Evolutionary conservation across 2,888 invertebrate genomes (phyloP).

Genomic region (Tribolium freemani): DNA sequence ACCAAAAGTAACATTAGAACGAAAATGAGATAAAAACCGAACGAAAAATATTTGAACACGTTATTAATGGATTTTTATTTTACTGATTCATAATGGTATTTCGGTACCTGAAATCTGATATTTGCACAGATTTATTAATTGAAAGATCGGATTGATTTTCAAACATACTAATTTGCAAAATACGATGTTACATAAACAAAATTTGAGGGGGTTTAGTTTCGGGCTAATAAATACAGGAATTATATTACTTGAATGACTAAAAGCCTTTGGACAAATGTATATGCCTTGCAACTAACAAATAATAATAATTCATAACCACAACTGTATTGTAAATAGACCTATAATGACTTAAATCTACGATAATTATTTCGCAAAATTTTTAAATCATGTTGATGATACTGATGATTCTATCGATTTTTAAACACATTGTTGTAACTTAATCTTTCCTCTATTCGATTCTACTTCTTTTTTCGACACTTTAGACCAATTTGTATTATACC

Average conservation of each 20-base stretch:
- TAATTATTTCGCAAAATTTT: background rate
- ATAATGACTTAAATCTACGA: background rate
- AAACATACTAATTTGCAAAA: constrained; percentile 37
- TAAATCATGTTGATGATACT: no score
- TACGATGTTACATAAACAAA: constrained; percentile 36
- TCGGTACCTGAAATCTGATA: constrained; percentile 20
- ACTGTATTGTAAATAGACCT: no score
- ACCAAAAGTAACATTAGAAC: constrained; percentile 7
- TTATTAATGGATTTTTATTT: background rate
- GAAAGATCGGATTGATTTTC: constrained; percentile 36
- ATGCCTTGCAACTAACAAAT: background rate
- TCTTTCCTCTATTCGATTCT: no score
- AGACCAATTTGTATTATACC: no score
- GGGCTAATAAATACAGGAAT: constrained; percentile 27
- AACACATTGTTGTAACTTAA: no score
- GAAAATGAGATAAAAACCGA: background rate
- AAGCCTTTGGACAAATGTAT: background rate
- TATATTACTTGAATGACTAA: constrained; percentile 21
- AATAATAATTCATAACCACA: background rate
- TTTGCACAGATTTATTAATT: constrained; percentile 32
- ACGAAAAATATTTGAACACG: background rate
- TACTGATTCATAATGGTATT: constrained; percentile 13
- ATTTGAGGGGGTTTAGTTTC: constrained; percentile 28
- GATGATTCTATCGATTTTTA: no score
- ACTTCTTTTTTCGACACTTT: no score